phyloP scores from a whole-genome alignment of 2,797 vertebrate species.

The Sitta carolinensis region DNA sequence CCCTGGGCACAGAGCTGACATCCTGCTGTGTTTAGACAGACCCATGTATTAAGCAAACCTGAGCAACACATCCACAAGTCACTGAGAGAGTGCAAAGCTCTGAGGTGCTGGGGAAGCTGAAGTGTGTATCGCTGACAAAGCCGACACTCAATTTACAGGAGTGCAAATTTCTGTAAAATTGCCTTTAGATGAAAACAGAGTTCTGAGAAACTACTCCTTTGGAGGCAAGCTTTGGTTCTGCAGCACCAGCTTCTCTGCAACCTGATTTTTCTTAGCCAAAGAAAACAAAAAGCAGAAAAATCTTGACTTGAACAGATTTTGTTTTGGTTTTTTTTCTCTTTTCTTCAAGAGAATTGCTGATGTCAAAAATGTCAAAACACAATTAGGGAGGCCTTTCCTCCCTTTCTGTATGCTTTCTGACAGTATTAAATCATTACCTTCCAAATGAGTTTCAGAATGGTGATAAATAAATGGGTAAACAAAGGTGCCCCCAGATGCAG shows the following conservation, averaged over 20 bases:
- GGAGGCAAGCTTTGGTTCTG: not conserved
- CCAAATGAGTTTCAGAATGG: constrained; percentile 5
- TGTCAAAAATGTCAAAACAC: constrained; percentile 54
- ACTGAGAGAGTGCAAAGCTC: not conserved
- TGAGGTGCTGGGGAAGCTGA: not conserved
- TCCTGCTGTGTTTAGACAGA: not conserved
- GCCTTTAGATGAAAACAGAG: not conserved
- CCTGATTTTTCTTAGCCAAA: not conserved
- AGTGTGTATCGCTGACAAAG: not conserved
- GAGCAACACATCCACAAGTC: not conserved
- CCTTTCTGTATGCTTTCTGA: not conserved
- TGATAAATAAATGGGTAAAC: not conserved
- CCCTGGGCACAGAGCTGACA: not conserved
- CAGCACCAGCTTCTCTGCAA: not conserved
- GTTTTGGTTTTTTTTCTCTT: constrained; percentile 35
- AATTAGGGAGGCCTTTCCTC: constrained; percentile 11
- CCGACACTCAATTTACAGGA: not conserved
- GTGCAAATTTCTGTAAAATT: not conserved
- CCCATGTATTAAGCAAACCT: not conserved
- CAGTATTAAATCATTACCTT: constrained; percentile 34
- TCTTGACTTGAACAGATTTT: constrained; percentile 26
- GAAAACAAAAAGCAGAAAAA: constrained; percentile 13
- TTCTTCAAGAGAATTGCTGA: constrained; percentile 3
- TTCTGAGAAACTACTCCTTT: not conserved
- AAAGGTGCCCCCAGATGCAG: not conserved